Base-by-base conservation (phyloP, 2,888 invertebrate species). In the Muscina levida region DNA sequence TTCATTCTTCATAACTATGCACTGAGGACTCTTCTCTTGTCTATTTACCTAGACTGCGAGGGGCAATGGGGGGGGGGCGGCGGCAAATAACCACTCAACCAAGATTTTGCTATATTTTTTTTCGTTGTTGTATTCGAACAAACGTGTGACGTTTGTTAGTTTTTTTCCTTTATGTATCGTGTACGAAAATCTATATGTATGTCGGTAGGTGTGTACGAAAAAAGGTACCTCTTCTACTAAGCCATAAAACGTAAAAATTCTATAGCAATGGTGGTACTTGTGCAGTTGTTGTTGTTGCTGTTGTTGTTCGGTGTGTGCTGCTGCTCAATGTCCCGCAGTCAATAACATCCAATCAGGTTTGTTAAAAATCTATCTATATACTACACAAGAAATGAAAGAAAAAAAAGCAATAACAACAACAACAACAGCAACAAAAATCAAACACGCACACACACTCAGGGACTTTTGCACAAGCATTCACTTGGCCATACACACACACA, bases 281-380 rank as follows among this genome's bases (percentile, higher is more conserved):
- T 82, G 85, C 85, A 85, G 83, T 84, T 84, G 83, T 82, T 86
- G 77, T 42, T 73, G 46, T 74, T 81, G 71, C 44, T 81, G 59
- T 70, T 77, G 53, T 81, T 79, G 81, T 83, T 80, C 39, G 39
- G 37, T 59, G 59, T 59, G 59, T 39, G 70, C 19, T 80, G 73
- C 59, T 80, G 67, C 77, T 81, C 81, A 77, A 81, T 81, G 86
- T 85, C 85, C 84, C 87, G 86, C 87, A 89, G 89, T 89, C 89
- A 89, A 89, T 89, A 89, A 89, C 89, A 89, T 89, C 89, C 89
- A 89, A 89, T 89, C 89, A 89, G 89, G 89, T 89, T 89, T 89
- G 89, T 89, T 89, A 89, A 89, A 89, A 89, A 89, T 89, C 89
- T 89, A 89, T 89, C 85, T 85, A 86, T 86, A 84, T 85, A 84